These are phyloP conservation scores for Caretta caretta DNA, from an alignment of 2,113 vertebrate species.

Conservation along the genomic window DNA sequence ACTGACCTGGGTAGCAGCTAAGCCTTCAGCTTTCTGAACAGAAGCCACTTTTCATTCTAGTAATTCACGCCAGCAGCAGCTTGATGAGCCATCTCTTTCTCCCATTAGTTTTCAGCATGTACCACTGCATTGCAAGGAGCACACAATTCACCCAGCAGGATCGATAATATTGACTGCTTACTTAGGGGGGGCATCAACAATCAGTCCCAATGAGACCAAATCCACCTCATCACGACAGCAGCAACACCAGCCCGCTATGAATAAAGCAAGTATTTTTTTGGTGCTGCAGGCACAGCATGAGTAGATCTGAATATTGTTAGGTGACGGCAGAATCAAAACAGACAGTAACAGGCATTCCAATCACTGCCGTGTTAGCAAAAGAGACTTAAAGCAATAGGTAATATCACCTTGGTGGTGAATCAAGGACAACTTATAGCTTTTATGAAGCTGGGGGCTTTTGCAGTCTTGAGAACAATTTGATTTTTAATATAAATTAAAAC, in stretches of 20 bases:
- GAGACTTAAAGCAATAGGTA: background rate
- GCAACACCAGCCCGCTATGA: background rate
- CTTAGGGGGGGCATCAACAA: slow-evolving; percentile 44
- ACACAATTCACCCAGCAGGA: slow-evolving; percentile 4
- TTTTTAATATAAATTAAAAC: background rate
- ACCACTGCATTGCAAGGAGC: background rate
- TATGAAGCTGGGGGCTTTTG: background rate
- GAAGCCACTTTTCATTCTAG: slow-evolving; percentile 7
- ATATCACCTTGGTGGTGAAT: background rate
- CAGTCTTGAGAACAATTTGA: background rate
- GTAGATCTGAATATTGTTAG: background rate
- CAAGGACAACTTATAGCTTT: background rate
- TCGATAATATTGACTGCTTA: slow-evolving; percentile 55
- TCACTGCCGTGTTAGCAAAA: background rate
- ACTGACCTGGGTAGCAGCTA: background rate
- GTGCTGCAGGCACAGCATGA: background rate
- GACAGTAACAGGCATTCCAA: background rate
- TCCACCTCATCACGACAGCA: background rate
- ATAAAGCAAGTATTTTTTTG: slow-evolving; percentile 4
- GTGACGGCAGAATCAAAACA: background rate
- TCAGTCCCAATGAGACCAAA: slow-evolving; percentile 33
- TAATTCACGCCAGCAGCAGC: slow-evolving; percentile 20
- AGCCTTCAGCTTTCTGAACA: slow-evolving; percentile 8
- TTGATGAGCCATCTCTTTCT: background rate
- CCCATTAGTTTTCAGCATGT: slow-evolving; percentile 11